Conservation (phyloP, 2,797 vertebrate genomes). For the Leptatherina wallacei region DNA sequence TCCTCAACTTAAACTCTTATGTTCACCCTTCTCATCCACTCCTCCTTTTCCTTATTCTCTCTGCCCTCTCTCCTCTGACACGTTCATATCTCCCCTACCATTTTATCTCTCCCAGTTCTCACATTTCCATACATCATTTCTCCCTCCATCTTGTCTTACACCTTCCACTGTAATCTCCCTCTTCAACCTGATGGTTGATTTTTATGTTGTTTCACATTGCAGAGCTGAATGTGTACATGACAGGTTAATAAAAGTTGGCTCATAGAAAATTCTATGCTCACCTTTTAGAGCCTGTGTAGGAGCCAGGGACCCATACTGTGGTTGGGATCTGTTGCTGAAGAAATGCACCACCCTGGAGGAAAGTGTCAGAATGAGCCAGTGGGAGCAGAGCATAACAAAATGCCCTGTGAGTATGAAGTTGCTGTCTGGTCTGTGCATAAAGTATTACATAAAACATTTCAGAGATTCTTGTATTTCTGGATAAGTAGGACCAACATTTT, state of each 20-base stretch:
- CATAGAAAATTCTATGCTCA: slow-evolving; percentile 21
- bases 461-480: neutral
- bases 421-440: slow-evolving; percentile 7
- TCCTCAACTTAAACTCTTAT: neutral
- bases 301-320: slow-evolving; percentile 96
- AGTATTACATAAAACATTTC: neutral
- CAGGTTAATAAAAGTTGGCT: slow-evolving; percentile 43
- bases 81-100: slow-evolving; percentile 1
- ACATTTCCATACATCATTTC: slow-evolving; percentile 41
- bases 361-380: slow-evolving; percentile 95
- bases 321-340: slow-evolving; percentile 93
- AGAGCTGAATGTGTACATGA: slow-evolving; percentile 24
- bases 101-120: slow-evolving; percentile 37
- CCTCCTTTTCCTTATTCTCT: slow-evolving; percentile 4
- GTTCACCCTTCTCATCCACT: neutral
- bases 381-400: slow-evolving; percentile 92
- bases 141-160: slow-evolving; percentile 21
- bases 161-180: slow-evolving; percentile 20
- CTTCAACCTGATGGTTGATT: slow-evolving; percentile 40
- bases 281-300: slow-evolving; percentile 89
- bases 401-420: slow-evolving; percentile 89
- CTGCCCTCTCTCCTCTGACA: slow-evolving; percentile 1
- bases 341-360: slow-evolving; percentile 95
- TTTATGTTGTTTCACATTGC: slow-evolving; percentile 7
- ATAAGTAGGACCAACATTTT: neutral